Evolutionary conservation across 2,113 vertebrate species (phyloP), one percentile per base, ranked within the genome.

Genomic region (Prunella fulvescens): DNA sequence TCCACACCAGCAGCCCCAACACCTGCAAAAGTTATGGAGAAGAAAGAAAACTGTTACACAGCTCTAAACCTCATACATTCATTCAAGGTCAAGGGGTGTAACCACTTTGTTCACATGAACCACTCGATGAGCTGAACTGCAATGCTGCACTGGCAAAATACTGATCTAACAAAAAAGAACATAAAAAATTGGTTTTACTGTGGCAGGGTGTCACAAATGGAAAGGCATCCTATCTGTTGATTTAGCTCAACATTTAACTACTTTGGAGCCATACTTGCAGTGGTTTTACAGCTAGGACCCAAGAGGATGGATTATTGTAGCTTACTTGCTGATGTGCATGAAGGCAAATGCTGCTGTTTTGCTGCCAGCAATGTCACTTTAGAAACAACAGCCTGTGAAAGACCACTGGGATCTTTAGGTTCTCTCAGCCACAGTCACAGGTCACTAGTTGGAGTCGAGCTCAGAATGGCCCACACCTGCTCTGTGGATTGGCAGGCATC

Each of bases 1-100:
- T 99, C 99, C 99, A 99, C n/a, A 99, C 99, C 93, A 99, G 97
- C 83, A 99, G 97, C 9, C 99, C 99, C 86, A 98, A 95, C 4
- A 99, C 94, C 99, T 99, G 98, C 18, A 93, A 69, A 90, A 87
- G 58, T 25, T n/a, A 84, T 2, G 19, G 76, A 83, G 81, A 92
- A 81, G 69, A 87, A 84, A 81, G 39, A 51, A 62, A 92, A 71
- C 7, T 14, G 29, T 94, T 82, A 94, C 13, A 40, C 8, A 69
- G 35, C 53, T 53, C 79, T 45, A 71, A 47, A 81, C 13, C 4
- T 90, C 33, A 28, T 2, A 25, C 19, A 45, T 40, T 78, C 15
- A 3, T 35, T 86, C 3, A 9, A 67, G 35, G 22, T 51, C 57
- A 64, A 81, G 66, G 37, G 62, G 51, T 0, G 0, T 8, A 33